phyloP scores from a whole-genome alignment of 2,113 vertebrate species.

The Sapajus apella region DNA sequence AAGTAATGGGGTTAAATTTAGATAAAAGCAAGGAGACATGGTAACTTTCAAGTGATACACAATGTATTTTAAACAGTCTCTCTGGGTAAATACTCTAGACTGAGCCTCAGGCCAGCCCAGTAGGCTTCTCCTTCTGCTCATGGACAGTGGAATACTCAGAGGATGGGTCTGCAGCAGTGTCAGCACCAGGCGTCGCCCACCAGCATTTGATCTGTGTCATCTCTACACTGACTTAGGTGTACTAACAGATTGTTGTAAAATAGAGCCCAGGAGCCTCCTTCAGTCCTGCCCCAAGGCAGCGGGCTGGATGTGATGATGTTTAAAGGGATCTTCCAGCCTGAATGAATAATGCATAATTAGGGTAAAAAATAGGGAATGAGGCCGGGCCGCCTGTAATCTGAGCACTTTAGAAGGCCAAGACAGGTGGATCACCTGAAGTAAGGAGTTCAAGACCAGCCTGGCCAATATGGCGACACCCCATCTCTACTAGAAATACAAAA shows the following conservation, averaged over 20 bases:
- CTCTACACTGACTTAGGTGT: neutral
- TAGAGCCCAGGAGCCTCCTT: neutral
- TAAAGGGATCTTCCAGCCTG: neutral
- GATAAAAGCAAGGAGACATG: conserved; percentile 57
- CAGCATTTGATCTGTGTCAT: neutral
- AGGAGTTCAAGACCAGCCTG: too few relatives aligned
- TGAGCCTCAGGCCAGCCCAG: neutral
- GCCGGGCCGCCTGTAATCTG: too few relatives aligned
- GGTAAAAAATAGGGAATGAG: neutral
- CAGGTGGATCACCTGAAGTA: too few relatives aligned
- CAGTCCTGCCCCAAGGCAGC: neutral
- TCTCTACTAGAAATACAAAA: too few relatives aligned
- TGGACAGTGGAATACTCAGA: neutral
- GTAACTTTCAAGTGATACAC: conserved; percentile 50
- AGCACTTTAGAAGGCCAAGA: too few relatives aligned
- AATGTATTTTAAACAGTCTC: conserved; percentile 51
- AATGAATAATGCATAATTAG: neutral
- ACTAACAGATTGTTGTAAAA: neutral
- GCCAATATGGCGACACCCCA: too few relatives aligned
- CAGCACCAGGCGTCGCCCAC: neutral
- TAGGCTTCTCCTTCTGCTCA: neutral
- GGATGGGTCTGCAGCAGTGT: neutral
- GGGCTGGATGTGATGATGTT: neutral
- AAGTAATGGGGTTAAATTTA: conserved; percentile 66
- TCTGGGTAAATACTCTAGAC: conserved; percentile 12